Evolutionary conservation across 2,888 invertebrate species (phyloP), one percentile per base, ranked within the genome.

Genomic region (Synergus japonicus): DNA sequence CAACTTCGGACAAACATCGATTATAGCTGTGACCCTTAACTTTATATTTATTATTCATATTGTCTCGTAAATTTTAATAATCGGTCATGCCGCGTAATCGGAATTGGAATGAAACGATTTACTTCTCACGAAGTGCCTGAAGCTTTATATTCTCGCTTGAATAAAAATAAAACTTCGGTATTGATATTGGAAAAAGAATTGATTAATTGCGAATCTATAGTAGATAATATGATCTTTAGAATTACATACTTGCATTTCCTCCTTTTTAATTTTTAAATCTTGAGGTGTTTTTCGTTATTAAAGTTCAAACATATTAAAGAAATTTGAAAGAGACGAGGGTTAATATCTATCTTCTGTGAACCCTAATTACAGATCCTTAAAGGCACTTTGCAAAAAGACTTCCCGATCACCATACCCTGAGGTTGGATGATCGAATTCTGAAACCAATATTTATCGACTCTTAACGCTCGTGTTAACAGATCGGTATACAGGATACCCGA

Each of bases 11-110:
- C 22, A 60, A 60, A 60, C 60, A 60, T 22, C 22, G 60, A 66
- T 66, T 41, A 43, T 4, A 66, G 15, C n/a, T 64, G 65, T 63
- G 79, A 80, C 73, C 78, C 77, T 80, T 82, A 84, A 84, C 69
- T 80, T 79, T 76, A 82, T 82, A 81, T 84, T 84, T 84, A 85
- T 85, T 83, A 80, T 85, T 84, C 79, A 82, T 84, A 84, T 84
- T 84, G 82, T 84, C 83, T 83, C 83, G 83, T 84, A 83, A 85
- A 85, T 82, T 81, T 81, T 77, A 76, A 77, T 83, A 82, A 84
- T 83, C 81, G 80, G 80, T 84, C 81, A 69, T 76, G 49, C 41
- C 12, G 15, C n/a, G 66, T 60, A 66, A 37, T 66, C 44, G 15
- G 41, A 66, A 66, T 44, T 18, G 43, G 66, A 66, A n/a, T 43